Conservation (phyloP, 2,797 vertebrate genomes). For the Botia kubotai region DNA sequence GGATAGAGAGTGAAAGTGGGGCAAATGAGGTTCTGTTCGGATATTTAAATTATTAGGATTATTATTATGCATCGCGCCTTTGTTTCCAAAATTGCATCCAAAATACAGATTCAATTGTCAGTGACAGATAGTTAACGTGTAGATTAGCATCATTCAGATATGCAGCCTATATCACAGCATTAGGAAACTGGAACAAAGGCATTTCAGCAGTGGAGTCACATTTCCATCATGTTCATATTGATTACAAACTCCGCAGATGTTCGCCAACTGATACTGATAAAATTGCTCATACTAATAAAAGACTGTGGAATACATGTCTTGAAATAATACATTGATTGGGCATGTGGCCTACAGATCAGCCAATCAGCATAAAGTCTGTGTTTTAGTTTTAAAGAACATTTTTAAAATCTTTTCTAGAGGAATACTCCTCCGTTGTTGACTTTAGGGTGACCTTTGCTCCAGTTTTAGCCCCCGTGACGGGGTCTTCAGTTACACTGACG, state of each 20-base stretch:
- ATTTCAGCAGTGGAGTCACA: slow-evolving; percentile 18
- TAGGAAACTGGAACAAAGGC: slow-evolving; percentile 10
- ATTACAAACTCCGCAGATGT: slow-evolving; percentile 1
- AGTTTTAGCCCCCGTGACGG: slow-evolving; percentile 47
- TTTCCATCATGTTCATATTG: slow-evolving; percentile 6
- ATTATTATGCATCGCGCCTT: neutral
- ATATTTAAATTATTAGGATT: neutral
- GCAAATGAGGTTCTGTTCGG: neutral
- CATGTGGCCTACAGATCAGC: neutral
- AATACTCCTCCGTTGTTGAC: slow-evolving; percentile 50
- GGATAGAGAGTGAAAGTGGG: neutral
- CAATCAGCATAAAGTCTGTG: neutral
- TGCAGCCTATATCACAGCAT: neutral
- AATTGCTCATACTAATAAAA: neutral
- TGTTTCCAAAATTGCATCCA: neutral
- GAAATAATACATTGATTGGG: neutral
- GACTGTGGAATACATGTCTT: neutral
- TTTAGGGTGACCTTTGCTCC: slow-evolving; percentile 53
- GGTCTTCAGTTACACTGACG: slow-evolving; percentile 64
- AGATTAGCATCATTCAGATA: neutral
- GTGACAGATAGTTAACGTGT: neutral
- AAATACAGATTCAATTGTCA: slow-evolving; percentile 2
- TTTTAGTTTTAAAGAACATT: neutral
- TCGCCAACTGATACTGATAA: neutral
- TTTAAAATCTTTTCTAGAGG: slow-evolving; percentile 27